Percentiles rank a stretch among this genome's conserved stretches.
phyloP scores from a whole-genome alignment of 2,888 invertebrate species.

The Lepidonotus clava region DNA sequence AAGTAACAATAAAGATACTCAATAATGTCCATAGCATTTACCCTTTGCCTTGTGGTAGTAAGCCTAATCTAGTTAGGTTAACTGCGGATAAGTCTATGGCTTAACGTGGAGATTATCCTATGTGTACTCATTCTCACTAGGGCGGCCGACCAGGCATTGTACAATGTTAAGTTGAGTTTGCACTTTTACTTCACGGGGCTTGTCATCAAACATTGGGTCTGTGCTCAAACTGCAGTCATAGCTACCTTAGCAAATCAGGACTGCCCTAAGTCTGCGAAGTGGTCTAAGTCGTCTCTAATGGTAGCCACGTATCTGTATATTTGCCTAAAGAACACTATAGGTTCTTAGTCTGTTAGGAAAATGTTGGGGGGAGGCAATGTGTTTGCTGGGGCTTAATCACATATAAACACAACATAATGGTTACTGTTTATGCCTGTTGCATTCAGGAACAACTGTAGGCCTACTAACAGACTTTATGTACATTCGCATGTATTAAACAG shows the following conservation, averaged over 20 bases:
- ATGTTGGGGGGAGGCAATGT: background rate
- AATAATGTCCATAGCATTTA: too few species aligned
- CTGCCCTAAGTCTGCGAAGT: background rate
- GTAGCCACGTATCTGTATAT: background rate
- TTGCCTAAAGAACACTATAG: background rate
- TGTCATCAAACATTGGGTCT: background rate
- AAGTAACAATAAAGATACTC: too few species aligned
- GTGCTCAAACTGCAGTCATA: background rate
- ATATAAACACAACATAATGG: conserved; percentile 1
- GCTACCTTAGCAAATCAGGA: background rate
- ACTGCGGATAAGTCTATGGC: too few species aligned
- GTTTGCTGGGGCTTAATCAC: background rate
- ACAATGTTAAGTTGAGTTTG: background rate
- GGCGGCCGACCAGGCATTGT: too few species aligned
- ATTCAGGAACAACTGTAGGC: background rate
- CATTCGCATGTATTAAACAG: background rate
- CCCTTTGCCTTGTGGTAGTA: too few species aligned
- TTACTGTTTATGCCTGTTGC: background rate
- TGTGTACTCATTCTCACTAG: too few species aligned
- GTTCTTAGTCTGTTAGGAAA: conserved; percentile 3
- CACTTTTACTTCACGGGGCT: background rate
- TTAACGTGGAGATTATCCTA: too few species aligned
- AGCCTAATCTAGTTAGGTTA: too few species aligned
- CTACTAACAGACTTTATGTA: background rate
- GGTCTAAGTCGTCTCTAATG: background rate